Conservation (phyloP, 1,140 invertebrate species). For the Brachystomella parvula region DNA sequence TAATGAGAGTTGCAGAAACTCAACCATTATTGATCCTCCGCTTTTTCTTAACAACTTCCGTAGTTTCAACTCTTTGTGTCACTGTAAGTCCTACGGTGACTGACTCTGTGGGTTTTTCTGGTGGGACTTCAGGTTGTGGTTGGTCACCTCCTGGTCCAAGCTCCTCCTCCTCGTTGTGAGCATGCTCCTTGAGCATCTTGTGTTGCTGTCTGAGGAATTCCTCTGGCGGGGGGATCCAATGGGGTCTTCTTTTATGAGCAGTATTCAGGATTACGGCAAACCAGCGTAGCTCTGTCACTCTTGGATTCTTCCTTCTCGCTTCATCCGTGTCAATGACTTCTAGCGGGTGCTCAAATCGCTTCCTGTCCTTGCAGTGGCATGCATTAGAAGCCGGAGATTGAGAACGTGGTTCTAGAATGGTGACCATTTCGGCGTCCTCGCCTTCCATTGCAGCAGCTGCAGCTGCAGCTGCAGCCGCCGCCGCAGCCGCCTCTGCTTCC, state of each 20-base stretch:
- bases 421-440: neutral
- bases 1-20: too few species aligned
- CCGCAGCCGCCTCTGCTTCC: neutral
- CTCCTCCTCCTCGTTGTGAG: too few species aligned
- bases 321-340: neutral
- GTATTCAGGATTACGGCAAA: neutral
- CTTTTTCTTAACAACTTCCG: too few species aligned
- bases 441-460: neutral
- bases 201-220: neutral
- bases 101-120: too few species aligned
- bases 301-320: neutral
- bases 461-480: neutral
- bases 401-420: too few species aligned
- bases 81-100: too few species aligned
- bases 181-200: too few species aligned
- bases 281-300: neutral
- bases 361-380: neutral
- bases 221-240: conserved; percentile 4
- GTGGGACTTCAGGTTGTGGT: too few species aligned
- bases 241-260: neutral
- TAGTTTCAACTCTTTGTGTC: too few species aligned
- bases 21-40: too few species aligned
- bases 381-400: too few species aligned
- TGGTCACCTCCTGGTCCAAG: too few species aligned
- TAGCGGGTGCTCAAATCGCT: neutral